phyloP scores from a whole-genome alignment of 2,888 invertebrate genomes.

The Ophion obscuratus region DNA sequence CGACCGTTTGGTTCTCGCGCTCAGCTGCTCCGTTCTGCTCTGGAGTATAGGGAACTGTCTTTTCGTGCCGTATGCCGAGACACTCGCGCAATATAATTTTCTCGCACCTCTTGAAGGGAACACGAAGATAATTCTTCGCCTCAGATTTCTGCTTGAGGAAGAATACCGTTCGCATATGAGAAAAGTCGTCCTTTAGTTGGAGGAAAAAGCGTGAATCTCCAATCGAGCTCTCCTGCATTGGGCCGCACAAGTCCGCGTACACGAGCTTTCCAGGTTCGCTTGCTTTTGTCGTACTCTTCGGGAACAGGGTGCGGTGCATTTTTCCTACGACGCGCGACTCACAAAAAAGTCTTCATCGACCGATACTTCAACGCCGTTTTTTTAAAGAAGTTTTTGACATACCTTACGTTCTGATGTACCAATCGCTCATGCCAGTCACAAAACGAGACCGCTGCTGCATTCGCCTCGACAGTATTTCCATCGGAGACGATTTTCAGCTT shows the following conservation, averaged over 20 bases:
- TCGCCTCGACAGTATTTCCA: not conserved
- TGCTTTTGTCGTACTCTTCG: constrained; percentile 35
- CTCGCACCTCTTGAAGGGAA: constrained; percentile 46
- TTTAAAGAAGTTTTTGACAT: not conserved
- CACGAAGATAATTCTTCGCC: constrained; percentile 16
- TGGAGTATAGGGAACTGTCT: too few relatives aligned
- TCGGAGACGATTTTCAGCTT: constrained; percentile 35
- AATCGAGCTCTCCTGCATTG: constrained; percentile 56
- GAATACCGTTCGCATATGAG: constrained; percentile 48
- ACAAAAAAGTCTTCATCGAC: constrained; percentile 48
- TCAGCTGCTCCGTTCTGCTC: too few relatives aligned
- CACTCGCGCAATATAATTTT: constrained; percentile 8
- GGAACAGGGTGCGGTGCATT: constrained; percentile 44
- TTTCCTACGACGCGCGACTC: constrained; percentile 44
- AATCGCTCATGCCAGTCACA: constrained; percentile 59
- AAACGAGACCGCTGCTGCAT: constrained; percentile 40
- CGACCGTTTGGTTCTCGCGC: too few relatives aligned
- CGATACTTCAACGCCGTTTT: not conserved
- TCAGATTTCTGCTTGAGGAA: constrained; percentile 63
- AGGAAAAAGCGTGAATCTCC: constrained; percentile 50
- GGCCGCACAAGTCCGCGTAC: constrained; percentile 62
- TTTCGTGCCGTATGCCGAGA: too few relatives aligned
- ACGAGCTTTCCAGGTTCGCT: constrained; percentile 51
- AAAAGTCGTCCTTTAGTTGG: constrained; percentile 62
- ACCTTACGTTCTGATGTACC: constrained; percentile 55